Evolutionary conservation across 2,888 invertebrate genomes (phyloP).

Genomic region (Drosophila nr. fundita): DNA sequence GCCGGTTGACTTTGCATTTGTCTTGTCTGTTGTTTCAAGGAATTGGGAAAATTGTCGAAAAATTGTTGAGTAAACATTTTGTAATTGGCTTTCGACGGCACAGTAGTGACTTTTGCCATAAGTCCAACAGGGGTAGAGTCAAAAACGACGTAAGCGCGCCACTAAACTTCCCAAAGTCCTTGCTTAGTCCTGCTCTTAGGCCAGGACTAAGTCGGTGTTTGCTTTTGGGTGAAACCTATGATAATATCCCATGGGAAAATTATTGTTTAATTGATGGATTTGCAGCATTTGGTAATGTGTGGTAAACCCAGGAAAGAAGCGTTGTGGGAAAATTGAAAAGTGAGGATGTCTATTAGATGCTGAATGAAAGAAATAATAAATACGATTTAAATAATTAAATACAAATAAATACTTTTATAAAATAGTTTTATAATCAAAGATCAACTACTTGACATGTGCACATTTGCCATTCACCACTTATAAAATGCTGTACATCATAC

Average conservation of each 20-base stretch:
- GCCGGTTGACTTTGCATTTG: conserved; percentile 49
- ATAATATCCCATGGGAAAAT: conserved; percentile 18
- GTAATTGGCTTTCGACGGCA: conserved; percentile 67
- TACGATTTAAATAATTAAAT: neutral
- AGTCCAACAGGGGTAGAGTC: conserved; percentile 6
- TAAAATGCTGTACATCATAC: neutral
- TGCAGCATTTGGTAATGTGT: conserved; percentile 36
- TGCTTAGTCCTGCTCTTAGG: conserved; percentile 19
- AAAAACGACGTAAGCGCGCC: conserved; percentile 42
- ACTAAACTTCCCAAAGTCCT: conserved; percentile 33
- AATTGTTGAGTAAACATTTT: conserved; percentile 70
- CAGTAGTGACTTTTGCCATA: conserved; percentile 43
- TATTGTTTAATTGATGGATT: conserved; percentile 41
- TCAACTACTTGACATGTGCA: neutral
- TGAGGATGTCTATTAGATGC: neutral
- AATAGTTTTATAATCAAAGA: conserved; percentile 11
- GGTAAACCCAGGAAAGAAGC: conserved; percentile 45
- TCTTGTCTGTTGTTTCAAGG: conserved; percentile 39
- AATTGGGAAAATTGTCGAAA: conserved; percentile 65
- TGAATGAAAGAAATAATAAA: neutral
- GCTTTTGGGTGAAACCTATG: conserved; percentile 37
- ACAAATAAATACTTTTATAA: neutral
- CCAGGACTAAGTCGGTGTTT: conserved; percentile 33
- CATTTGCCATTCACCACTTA: neutral
- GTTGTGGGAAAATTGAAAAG: conserved; percentile 24